Base-by-base conservation (phyloP, 2,113 vertebrate genomes). In the Percopsis transmontana region DNA sequence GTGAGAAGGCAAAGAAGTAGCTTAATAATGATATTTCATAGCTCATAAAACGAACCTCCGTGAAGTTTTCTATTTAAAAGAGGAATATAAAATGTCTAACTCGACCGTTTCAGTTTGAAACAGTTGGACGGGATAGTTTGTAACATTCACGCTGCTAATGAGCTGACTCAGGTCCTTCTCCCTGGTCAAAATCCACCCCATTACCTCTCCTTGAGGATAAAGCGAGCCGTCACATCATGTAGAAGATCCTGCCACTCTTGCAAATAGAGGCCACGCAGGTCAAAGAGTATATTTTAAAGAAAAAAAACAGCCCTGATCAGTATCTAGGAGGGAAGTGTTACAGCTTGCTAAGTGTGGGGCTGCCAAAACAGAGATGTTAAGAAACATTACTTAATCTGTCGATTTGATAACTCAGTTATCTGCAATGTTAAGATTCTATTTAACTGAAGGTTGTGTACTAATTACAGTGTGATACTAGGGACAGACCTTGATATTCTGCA, bases 81-180 rank as follows among this genome's bases (percentile, higher is more conserved):
- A 33, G 27, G 5, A 6, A 33, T 7, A 33, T 6, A 33, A 4
- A 33, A 33, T 33, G 27, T 33, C 27, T 33, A 33, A 33, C n/a
- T n/a, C n/a, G n/a, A 40, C 62, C 42, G 0, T n/a, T 1, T 0
- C 66, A 64, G 0, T 8, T 52, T 69, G 66, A 80, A 75, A 20
- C 54, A 3, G 54, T 38, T 44, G 51, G 79, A 82, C 82, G 77
- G 68, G 57, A 15, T 21, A 54, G 24, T 58, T 56, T 70, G 45
- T 16, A 15, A 70, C 68, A 61, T 77, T 58, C 50, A 45, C 51
- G 42, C 40, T 33, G 5, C 62, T 80, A 79, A 80, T 59, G 47
- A 82, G 72, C 59, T 27, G 41, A 44, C 19, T 45, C 16, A 1
- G 15, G 15, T n/a, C 5, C n/a, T n/a, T n/a, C n/a, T n/a, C n/a